Conservation (phyloP, 2,888 invertebrate species). For the Penaeus monodon region DNA sequence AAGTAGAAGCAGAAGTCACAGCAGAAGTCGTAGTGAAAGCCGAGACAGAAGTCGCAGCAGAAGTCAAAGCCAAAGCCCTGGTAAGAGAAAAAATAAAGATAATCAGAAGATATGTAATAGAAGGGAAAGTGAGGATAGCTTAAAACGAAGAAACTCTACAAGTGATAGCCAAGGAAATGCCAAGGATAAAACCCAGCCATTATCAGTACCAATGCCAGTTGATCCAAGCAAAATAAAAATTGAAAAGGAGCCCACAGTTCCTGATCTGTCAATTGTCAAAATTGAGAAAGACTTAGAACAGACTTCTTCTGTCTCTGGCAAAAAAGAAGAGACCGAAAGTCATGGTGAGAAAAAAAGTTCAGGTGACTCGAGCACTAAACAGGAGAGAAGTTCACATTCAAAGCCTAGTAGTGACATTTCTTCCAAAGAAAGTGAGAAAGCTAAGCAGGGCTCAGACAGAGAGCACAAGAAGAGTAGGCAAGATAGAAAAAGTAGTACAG, state of each 20-base stretch:
- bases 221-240: slow-evolving; percentile 43
- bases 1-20: slow-evolving; percentile 11
- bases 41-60: slow-evolving; percentile 11
- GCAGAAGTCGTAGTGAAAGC: slow-evolving; percentile 11
- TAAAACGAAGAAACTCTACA: no score
- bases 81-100: not conserved
- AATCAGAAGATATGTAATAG: not conserved
- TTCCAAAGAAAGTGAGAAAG: not conserved
- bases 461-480: slow-evolving; percentile 12
- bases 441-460: not conserved
- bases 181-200: slow-evolving; percentile 1
- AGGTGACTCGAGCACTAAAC: not conserved
- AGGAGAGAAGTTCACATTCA: not conserved
- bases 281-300: slow-evolving; percentile 30
- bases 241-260: slow-evolving; percentile 25
- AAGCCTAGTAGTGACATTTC: not conserved
- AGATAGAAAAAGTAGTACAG: slow-evolving; percentile 28
- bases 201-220: slow-evolving; percentile 46
- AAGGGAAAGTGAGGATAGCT: not conserved
- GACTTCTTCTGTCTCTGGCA: not conserved
- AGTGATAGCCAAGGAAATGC: not conserved
- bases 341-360: not conserved
- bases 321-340: not conserved
- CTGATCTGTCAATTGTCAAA: slow-evolving; percentile 44
- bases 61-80: slow-evolving; percentile 10